Base-by-base conservation (phyloP, 2,113 vertebrate species). In the Ramphastos sulfuratus region DNA sequence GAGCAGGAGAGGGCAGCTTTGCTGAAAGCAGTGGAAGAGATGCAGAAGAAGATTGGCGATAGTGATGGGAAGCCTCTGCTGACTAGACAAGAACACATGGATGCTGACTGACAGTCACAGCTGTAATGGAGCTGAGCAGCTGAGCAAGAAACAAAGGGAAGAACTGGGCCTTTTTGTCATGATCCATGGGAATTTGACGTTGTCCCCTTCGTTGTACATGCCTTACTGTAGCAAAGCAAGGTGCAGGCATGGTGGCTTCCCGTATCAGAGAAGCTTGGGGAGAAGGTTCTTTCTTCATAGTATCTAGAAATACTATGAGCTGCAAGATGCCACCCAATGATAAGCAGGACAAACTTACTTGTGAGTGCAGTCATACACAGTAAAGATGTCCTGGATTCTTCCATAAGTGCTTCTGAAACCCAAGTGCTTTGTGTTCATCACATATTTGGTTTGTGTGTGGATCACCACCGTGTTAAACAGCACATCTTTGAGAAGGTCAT, bases 1-100 rank as follows among this genome's bases (percentile, higher is more conserved):
- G 98, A 99, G 95, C 97, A 98, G 92, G 99, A 99, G 94, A 96
- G 98, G 88, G 70, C 96, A 5, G 96, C 98, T 48, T 97, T 99
- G 69, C 97, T 97, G 85, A 97, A 96, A 92, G 97, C 97, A 2
- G 96, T 99, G 55, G 90, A 98, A 70, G 97, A 94, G 44, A 97
- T 99, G 44, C 97, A 3, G 78, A 82, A 86, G 48, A 97, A 95
- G n/a, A 90, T 97, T 3, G 31, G 80, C 42, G 82, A 55, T 60
- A 50, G 42, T 48, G 79, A 92, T 50, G 77, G 71, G 35, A 94
- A 95, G 25, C 74, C 92, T 46, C 52, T 70, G 0, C 74, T 76
- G 12, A 12, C 27, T 18, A 75, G 39, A 48, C 93, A 90, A 7
- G 48, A 74, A 27, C 76, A 91, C 24, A 23, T 70, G 2, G 92